Evolutionary conservation across 2,113 vertebrate species (phyloP), one percentile per base, ranked within the genome.

Genomic region (Fulmarus glacialis): DNA sequence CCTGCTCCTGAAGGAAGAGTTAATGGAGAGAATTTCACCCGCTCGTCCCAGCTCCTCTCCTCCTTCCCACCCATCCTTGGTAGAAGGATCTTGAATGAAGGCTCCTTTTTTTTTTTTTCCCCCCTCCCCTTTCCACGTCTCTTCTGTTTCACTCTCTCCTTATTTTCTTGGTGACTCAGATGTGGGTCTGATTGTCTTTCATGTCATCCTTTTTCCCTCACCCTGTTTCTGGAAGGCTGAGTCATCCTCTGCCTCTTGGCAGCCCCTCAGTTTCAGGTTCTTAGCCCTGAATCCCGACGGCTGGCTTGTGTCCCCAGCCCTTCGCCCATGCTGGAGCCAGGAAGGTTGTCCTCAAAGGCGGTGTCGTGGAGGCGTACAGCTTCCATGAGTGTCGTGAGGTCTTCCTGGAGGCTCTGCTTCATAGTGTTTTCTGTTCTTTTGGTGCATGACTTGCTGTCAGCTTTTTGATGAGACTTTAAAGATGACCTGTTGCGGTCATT

Each of bases 211-310:
- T 82, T 94, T 86, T 55, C 48, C 67, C 36, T 87, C 52, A 27
- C 38, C 20, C 34, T 71, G 56, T 90, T 96, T 80, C 74, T 85
- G 82, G 43, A 82, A 90, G 50, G 58, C 87, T 94, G 90, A 92
- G 74, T 96, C 93, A 88, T 90, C 36, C 19, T 12, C 15, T 0
- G 12, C 17, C 21, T 75, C 8, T 85, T 97, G 90, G 87, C 92
- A 68, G 30, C 0, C 0, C 74, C 82, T 91, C 78, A 79, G 0
- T 90, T 91, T 75, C 34, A 87, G 64, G 38, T 92, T 94, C 89
- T 95, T 89, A 91, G 38, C 62, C 78, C 70, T 87, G 82, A 93
- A 91, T 97, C 78, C 78, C 4, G 3, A 53, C 27, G 77, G 24
- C 70, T 97, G 93, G 85, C 78, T 68, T 63, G 15, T 71, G 75